Evolutionary conservation across 2,797 vertebrate species (phyloP).

Genomic region (Lepus townsendii): DNA sequence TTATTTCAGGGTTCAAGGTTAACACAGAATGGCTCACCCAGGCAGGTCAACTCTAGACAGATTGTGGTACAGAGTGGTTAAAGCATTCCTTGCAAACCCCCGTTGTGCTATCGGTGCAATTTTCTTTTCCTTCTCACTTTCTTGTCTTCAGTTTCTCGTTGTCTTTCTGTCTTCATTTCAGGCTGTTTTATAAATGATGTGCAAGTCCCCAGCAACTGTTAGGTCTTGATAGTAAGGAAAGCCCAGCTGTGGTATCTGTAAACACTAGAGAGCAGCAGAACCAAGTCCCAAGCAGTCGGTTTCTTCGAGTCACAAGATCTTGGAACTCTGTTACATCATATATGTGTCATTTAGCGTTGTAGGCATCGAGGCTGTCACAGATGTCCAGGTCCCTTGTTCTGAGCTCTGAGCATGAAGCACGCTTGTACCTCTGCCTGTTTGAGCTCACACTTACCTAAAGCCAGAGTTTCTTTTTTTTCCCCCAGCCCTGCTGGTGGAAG

Average conservation of each 20-base stretch:
- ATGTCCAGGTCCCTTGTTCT: not conserved
- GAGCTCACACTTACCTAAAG: not conserved
- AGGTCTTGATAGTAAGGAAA: not conserved
- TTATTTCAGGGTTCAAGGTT: slow-evolving; percentile 69
- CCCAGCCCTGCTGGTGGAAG: not conserved
- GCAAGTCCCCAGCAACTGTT: not conserved
- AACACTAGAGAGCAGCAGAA: slow-evolving; percentile 64
- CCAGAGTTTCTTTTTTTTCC: not conserved
- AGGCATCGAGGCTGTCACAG: not conserved
- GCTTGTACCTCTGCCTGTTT: not conserved
- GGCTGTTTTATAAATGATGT: not conserved
- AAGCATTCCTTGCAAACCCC: slow-evolving; percentile 24
- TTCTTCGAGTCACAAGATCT: not conserved
- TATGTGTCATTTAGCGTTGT: not conserved
- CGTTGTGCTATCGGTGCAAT: not conserved
- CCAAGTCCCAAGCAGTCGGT: not conserved
- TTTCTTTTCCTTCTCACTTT: not conserved
- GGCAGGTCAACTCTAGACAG: not conserved
- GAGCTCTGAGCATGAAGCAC: not conserved
- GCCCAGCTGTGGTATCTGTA: slow-evolving; percentile 16
- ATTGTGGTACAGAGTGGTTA: not conserved
- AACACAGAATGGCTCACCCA: slow-evolving; percentile 38
- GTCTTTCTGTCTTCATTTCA: slow-evolving; percentile 22
- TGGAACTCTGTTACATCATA: not conserved
- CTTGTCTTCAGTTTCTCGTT: not conserved